phyloP scores from a whole-genome alignment of 2,113 vertebrate species.

The Abramis brama region DNA sequence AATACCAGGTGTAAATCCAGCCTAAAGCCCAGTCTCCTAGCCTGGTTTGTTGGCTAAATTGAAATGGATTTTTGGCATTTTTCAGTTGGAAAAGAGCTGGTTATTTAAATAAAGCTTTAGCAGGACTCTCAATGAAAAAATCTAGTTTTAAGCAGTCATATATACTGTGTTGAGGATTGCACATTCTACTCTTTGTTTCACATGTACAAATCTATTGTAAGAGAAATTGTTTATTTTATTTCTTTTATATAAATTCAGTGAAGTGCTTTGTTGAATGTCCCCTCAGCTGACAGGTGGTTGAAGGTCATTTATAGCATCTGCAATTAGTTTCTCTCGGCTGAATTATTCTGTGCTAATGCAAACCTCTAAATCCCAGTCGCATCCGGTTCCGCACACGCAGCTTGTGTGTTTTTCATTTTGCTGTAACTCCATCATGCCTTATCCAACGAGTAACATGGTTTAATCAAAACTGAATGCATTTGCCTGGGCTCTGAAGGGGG shows the following conservation, averaged over 20 bases:
- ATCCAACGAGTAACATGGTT: slow-evolving; percentile 8
- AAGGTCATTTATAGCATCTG: slow-evolving; percentile 19
- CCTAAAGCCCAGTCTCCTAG: not conserved
- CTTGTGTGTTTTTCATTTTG: slow-evolving; percentile 17
- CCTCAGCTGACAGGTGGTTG: not conserved
- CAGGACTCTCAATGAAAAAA: too few species aligned
- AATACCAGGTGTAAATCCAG: not conserved
- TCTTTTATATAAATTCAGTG: not conserved
- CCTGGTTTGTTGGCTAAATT: too few species aligned
- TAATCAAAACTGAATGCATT: slow-evolving; percentile 7
- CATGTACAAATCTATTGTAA: not conserved
- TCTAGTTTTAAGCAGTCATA: too few species aligned
- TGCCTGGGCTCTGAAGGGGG: not conserved
- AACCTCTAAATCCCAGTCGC: slow-evolving; percentile 25
- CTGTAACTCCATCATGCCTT: not conserved
- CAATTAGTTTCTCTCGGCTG: slow-evolving; percentile 9
- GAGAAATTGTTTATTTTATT: not conserved
- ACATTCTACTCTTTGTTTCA: not conserved
- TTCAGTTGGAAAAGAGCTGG: too few species aligned
- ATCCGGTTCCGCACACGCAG: not conserved
- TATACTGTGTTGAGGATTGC: not conserved
- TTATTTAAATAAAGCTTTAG: too few species aligned
- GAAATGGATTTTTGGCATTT: too few species aligned
- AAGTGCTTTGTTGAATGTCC: not conserved
- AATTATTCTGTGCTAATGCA: slow-evolving; percentile 21